Evolutionary conservation across 2,797 vertebrate species (phyloP).

Genomic region (Xenentodon cancila): DNA sequence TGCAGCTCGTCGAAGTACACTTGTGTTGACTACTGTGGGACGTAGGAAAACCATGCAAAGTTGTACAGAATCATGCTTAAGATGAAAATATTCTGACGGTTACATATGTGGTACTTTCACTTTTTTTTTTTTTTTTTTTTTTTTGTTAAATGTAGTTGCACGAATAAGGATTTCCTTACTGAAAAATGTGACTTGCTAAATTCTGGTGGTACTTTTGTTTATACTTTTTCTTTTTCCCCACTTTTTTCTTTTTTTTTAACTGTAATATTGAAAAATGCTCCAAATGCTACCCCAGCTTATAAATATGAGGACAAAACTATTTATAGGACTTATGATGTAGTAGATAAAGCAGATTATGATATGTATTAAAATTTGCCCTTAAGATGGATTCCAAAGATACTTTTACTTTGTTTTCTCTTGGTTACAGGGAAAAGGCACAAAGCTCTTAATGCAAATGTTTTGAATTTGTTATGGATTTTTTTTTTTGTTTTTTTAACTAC

Average conservation of each 20-base stretch:
- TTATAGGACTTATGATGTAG: conserved; percentile 87
- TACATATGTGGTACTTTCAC: conserved; percentile 84
- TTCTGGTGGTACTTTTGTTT: conserved; percentile 83
- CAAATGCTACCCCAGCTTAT: conserved; percentile 86
- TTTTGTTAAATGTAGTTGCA: conserved; percentile 86
- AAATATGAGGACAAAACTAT: conserved; percentile 85
- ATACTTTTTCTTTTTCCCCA: too few relatives aligned
- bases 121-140: conserved; percentile 16
- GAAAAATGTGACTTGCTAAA: conserved; percentile 85
- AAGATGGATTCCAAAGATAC: conserved; percentile 86
- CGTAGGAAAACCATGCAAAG: conserved; percentile 77
- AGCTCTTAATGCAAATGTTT: conserved; percentile 87
- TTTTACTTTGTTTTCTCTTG: conserved; percentile 83
- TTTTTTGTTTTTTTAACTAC: conserved; percentile 60
- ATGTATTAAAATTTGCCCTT: conserved; percentile 85
- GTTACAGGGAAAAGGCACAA: conserved; percentile 86
- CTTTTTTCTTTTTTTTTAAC: conserved; percentile 63
- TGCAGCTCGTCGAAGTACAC: conserved; percentile 60
- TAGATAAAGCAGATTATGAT: conserved; percentile 83
- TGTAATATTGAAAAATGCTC: conserved; percentile 81
- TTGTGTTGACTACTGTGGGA: conserved; percentile 83
- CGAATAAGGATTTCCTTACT: conserved; percentile 83
- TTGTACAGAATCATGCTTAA: conserved; percentile 85
- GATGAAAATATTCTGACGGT: conserved; percentile 86
- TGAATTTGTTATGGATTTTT: conserved; percentile 76